phyloP scores from a whole-genome alignment of 2,888 invertebrate genomes.

The Agonopterix alstromeriana region DNA sequence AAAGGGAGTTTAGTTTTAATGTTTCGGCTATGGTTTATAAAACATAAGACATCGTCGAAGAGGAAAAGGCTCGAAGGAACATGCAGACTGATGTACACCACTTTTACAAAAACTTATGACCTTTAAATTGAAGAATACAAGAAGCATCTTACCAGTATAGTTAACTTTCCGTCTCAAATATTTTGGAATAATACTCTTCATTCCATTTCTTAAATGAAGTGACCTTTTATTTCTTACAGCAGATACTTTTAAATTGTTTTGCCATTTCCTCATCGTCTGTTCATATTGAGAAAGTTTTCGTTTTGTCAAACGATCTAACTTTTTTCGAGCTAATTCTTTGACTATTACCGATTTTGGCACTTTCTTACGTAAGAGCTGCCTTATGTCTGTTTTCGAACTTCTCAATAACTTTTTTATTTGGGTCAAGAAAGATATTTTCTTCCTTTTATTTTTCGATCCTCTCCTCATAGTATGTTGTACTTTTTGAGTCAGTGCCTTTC shows the following conservation, averaged over 20 bases:
- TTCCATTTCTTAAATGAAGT: slow-evolving; percentile 20
- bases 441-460: too few species aligned
- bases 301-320: slow-evolving; percentile 27
- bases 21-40: too few species aligned
- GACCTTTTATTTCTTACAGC: slow-evolving; percentile 32
- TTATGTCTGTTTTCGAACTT: slow-evolving; percentile 38
- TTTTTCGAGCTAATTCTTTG: slow-evolving; percentile 32
- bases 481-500: not conserved
- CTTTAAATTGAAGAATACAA: too few species aligned
- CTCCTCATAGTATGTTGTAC: too few species aligned
- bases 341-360: slow-evolving; percentile 35
- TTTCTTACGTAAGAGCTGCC: slow-evolving; percentile 27
- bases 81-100: too few species aligned
- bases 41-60: too few species aligned
- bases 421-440: too few species aligned
- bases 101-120: too few species aligned
- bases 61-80: too few species aligned
- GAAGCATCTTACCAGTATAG: too few species aligned
- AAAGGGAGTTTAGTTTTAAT: too few species aligned
- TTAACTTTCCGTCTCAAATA: slow-evolving; percentile 43
- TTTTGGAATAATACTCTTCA: slow-evolving; percentile 49
- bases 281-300: slow-evolving; percentile 33
- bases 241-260: slow-evolving; percentile 30
- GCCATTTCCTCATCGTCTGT: slow-evolving; percentile 44
- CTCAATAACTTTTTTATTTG: not conserved